Conservation (phyloP, 1,140 invertebrate genomes). For the Philopotamus ludificatus region DNA sequence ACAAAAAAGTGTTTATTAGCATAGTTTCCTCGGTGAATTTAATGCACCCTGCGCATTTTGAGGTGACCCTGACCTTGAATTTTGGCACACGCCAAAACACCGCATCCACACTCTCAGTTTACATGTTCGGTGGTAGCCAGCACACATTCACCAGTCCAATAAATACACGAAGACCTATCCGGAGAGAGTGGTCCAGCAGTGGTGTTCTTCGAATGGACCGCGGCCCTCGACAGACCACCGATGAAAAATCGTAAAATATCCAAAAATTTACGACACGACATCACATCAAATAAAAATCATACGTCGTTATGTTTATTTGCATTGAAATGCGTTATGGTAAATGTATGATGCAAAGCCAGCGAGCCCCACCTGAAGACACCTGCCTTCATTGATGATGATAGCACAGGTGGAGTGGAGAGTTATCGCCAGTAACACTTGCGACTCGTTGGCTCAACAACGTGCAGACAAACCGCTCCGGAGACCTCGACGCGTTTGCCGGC, state of each 20-base stretch:
- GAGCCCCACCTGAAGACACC: not conserved
- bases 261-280: too few relatives aligned
- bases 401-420: not conserved
- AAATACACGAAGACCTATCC: conserved; percentile 20
- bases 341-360: not conserved
- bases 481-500: not conserved
- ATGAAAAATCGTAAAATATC: too few relatives aligned
- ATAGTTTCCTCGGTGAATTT: too few relatives aligned
- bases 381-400: not conserved
- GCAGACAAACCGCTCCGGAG: not conserved
- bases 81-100: conserved; percentile 9
- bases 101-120: not conserved
- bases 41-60: too few relatives aligned
- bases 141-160: conserved; percentile 21
- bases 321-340: not conserved
- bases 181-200: conserved; percentile 16
- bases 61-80: not conserved
- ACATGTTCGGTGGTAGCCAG: conserved; percentile 7
- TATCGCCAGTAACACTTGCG: conserved; percentile 10
- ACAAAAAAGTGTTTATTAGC: too few relatives aligned
- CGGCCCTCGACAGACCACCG: not conserved
- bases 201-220: not conserved
- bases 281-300: not conserved
- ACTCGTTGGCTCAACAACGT: not conserved
- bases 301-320: too few relatives aligned